Conservation (phyloP, 2,888 invertebrate genomes). For the Ochropacha duplaris region DNA sequence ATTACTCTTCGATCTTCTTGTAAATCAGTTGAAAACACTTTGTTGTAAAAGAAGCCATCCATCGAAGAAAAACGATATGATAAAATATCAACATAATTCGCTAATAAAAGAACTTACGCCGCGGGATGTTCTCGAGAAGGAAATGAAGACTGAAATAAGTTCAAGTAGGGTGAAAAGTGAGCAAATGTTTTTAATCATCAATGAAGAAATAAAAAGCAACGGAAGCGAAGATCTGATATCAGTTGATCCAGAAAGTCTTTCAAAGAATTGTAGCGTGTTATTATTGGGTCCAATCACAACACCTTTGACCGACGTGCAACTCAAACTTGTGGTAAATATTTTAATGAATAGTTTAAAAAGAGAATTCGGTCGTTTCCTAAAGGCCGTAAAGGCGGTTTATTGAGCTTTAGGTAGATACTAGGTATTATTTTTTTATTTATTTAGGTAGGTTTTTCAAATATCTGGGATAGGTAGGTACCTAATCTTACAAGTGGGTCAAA, state of each 20-base stretch:
- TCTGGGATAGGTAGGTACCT: too few species aligned
- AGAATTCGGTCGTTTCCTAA: too few species aligned
- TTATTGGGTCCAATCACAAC: slow-evolving; percentile 69
- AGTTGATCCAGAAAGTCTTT: slow-evolving; percentile 71
- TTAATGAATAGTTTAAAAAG: background rate
- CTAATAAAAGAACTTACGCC: slow-evolving; percentile 32
- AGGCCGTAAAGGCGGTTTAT: too few species aligned
- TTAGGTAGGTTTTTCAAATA: too few species aligned
- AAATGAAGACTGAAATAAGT: slow-evolving; percentile 13
- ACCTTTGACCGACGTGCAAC: slow-evolving; percentile 56
- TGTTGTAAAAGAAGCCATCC: slow-evolving; percentile 61
- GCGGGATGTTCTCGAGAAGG: slow-evolving; percentile 17
- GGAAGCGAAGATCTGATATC: slow-evolving; percentile 60
- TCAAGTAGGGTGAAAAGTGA: slow-evolving; percentile 37
- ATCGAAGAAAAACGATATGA: slow-evolving; percentile 23
- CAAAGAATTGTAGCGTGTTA: slow-evolving; percentile 66
- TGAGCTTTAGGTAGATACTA: too few species aligned
- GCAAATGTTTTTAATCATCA: slow-evolving; percentile 70
- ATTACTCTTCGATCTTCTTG: slow-evolving; percentile 67
- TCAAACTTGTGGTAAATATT: slow-evolving; percentile 64
- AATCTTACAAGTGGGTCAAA: too few species aligned
- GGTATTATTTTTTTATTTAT: too few species aligned
- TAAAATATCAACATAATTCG: slow-evolving; percentile 29
- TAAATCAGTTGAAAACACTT: slow-evolving; percentile 64
- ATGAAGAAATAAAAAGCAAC: slow-evolving; percentile 68